Evolutionary conservation across 2,113 vertebrate genomes (phyloP), one percentile per base, ranked within the genome.

Genomic region (Eulacestoma nigropectus): DNA sequence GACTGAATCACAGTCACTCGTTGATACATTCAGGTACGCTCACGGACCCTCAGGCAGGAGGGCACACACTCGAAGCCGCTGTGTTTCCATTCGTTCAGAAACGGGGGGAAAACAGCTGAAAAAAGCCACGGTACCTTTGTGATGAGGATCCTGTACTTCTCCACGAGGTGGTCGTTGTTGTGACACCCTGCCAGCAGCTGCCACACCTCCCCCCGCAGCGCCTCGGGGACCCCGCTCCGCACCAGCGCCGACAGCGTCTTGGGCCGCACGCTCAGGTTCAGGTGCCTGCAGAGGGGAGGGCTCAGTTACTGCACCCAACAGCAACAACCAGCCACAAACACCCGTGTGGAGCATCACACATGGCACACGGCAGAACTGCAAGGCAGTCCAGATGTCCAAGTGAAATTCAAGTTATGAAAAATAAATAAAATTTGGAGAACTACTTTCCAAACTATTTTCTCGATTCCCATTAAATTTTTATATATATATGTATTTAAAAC

Each of bases 71-170:
- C 2, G 16, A 47, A 49, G 10, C 29, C 29, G 25, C 64, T 5
- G 6, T 1, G 30, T 6, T 35, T 39, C 69, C 25, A 9, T 15
- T 50, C 42, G 44, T 55, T 35, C 25, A 23, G 25, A 32, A 17
- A 27, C 0, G 2, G 12, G 7, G 6, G 3, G 2, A 1, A 4
- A 11, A 46, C 18, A 46, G 53, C 42, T 29, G 16, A 3, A n/a
- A 30, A 30, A 50, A 30, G 29, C 0, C n/a, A 6, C 2, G 89
- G 97, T 98, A 99, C 99, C 99, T 99, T 99, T 47, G 99, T 99
- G 94, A 99, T 99, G 82, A 99, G 99, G n/a, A 99, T 99, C 47
- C 99, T 98, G 97, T 99, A 99, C 89, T 99, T 99, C 95, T 99
- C 99, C 83, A 99, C 99, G 77, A 99, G 98, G 97, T 99, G 99